A percentile compares a stretch with the other conserved stretches of the same genome.
phyloP scores from a whole-genome alignment of 2,797 vertebrate genomes.

The Cuniculus paca region DNA sequence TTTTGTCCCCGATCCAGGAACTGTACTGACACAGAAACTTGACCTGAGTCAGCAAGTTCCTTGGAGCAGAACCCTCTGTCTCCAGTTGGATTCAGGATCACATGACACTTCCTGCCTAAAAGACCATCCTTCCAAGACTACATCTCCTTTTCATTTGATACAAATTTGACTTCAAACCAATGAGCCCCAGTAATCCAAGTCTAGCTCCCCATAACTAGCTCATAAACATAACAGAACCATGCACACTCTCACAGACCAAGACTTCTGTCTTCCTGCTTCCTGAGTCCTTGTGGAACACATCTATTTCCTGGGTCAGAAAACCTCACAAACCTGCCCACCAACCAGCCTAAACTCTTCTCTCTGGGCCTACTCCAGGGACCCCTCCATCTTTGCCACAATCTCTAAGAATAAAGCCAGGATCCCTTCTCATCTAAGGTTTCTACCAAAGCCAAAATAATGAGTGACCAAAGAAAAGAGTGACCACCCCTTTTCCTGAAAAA shows the following conservation, averaged over 20 bases:
- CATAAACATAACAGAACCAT: no score
- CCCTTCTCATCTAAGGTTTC: neutral
- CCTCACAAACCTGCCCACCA: neutral
- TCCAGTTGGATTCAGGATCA: neutral
- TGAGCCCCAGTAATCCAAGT: neutral
- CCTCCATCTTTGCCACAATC: neutral
- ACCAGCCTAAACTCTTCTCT: neutral
- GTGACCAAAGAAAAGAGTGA: neutral
- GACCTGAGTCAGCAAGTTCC: neutral
- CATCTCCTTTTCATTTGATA: neutral
- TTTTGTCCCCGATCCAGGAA: neutral
- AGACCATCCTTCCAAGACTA: neutral
- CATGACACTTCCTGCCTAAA: neutral
- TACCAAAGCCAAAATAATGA: constrained; percentile 12
- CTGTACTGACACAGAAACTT: neutral
- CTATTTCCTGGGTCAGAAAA: neutral
- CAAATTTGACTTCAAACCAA: neutral
- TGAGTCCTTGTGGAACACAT: neutral
- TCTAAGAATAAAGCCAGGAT: neutral
- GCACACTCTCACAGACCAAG: neutral
- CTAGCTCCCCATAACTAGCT: neutral
- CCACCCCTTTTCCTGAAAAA: neutral
- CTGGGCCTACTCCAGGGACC: neutral
- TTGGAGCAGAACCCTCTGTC: neutral
- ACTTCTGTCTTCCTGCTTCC: neutral